These are phyloP conservation scores for Phaetusa simplex DNA, from an alignment of 2,113 vertebrate genomes.

Conservation along the genomic window DNA sequence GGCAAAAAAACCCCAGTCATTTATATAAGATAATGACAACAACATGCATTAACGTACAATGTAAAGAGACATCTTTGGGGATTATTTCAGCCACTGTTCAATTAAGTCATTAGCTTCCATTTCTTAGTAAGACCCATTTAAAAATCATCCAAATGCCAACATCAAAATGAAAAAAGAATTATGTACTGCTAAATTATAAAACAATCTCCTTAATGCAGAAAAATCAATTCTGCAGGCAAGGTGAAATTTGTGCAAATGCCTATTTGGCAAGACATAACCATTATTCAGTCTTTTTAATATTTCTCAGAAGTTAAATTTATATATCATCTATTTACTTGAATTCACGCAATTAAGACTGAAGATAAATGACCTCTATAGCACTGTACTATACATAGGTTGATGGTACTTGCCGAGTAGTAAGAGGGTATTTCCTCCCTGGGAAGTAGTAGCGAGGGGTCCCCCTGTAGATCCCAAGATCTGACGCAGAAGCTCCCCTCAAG, in stretches of 20 bases:
- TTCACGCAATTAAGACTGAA: not conserved
- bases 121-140: not conserved
- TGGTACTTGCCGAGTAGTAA: not conserved
- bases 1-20: not conserved
- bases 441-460: accelerated
- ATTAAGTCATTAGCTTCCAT: conserved; percentile 26
- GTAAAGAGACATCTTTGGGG: not conserved
- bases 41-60: not conserved
- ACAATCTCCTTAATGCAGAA: conserved; percentile 24
- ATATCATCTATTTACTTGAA: not conserved
- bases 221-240: conserved; percentile 39
- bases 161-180: conserved; percentile 26
- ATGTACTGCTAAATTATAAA: conserved; percentile 40
- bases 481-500: not conserved
- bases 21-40: conserved; percentile 13
- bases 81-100: conserved; percentile 1
- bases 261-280: not conserved
- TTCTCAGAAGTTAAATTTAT: not conserved
- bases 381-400: not conserved
- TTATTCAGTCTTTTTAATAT: not conserved
- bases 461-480: not conserved
- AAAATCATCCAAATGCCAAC: conserved; percentile 31
- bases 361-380: not conserved
- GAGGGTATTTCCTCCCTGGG: not conserved
- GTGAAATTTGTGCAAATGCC: not conserved